Evolutionary conservation across 2,113 vertebrate species (phyloP).

Genomic region (Gasterosteus nipponicus): DNA sequence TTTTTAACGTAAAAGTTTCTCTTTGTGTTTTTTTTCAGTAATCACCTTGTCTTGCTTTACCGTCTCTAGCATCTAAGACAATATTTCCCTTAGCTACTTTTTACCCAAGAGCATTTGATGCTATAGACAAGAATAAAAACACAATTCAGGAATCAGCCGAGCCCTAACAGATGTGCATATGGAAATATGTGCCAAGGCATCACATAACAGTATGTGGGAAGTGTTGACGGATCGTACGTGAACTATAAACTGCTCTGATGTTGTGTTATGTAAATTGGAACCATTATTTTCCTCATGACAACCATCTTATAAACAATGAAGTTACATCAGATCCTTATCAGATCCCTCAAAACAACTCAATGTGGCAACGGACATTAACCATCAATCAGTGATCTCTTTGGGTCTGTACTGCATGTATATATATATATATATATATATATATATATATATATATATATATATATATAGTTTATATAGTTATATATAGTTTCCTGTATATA

Average conservation of each 20-base stretch:
- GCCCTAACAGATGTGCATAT: not conserved
- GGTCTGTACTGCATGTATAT: too few species aligned
- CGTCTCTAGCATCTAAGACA: not conserved
- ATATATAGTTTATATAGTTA: too few species aligned
- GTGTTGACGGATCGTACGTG: not conserved
- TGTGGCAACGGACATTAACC: not conserved
- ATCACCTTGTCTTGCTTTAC: constrained; percentile 44
- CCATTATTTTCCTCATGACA: constrained; percentile 14
- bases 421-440: too few species aligned
- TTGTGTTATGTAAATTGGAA: not conserved
- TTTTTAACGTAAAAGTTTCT: not conserved
- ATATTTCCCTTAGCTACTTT: constrained; percentile 9
- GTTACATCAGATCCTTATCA: not conserved
- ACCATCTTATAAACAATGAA: constrained; percentile 2
- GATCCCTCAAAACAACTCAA: constrained; percentile 2
- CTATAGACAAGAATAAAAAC: not conserved
- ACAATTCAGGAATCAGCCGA: not conserved
- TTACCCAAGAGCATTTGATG: not conserved
- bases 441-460: too few species aligned
- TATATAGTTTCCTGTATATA: too few species aligned
- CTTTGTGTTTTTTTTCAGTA: constrained; percentile 26
- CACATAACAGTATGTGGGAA: not conserved
- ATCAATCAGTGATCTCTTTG: too few species aligned
- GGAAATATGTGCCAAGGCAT: constrained; percentile 1
- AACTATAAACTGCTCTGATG: not conserved